Percentiles rank a stretch among this genome's conserved stretches.
These are phyloP conservation scores for Hiodon tergisus DNA, from an alignment of 2,113 vertebrate species.

Conservation along the genomic window DNA sequence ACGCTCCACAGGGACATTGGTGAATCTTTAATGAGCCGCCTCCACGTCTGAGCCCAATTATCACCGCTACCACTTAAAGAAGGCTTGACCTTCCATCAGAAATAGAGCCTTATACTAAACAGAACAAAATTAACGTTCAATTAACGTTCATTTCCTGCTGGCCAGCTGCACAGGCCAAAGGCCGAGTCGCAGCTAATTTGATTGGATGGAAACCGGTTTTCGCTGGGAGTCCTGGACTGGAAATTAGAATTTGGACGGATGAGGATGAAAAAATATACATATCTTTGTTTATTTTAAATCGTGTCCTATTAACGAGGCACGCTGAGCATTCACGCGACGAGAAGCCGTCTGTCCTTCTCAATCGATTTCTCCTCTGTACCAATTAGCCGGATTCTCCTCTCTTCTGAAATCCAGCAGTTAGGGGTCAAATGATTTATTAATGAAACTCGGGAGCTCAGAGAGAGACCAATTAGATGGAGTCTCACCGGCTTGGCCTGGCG, in stretches of 20 bases:
- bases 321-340: neutral
- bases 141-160: too few relatives aligned
- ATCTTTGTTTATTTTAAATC: neutral
- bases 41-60: constrained; percentile 30
- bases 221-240: neutral
- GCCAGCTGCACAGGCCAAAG: too few relatives aligned
- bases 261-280: neutral
- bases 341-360: neutral
- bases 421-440: constrained; percentile 19
- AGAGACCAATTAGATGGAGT: constrained; percentile 2
- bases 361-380: constrained; percentile 7
- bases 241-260: too few relatives aligned
- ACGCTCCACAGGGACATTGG: too few relatives aligned
- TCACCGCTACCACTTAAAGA: too few relatives aligned
- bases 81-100: too few relatives aligned
- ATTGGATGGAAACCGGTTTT: neutral
- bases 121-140: too few relatives aligned
- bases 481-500: neutral
- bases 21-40: constrained; percentile 34
- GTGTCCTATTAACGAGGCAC: neutral
- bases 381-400: constrained; percentile 10
- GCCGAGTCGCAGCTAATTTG: neutral
- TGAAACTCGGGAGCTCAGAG: neutral
- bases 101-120: too few relatives aligned
- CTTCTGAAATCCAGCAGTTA: constrained; percentile 3